Conservation (phyloP, 2,888 invertebrate genomes). For the Hypomecis punctinalis region DNA sequence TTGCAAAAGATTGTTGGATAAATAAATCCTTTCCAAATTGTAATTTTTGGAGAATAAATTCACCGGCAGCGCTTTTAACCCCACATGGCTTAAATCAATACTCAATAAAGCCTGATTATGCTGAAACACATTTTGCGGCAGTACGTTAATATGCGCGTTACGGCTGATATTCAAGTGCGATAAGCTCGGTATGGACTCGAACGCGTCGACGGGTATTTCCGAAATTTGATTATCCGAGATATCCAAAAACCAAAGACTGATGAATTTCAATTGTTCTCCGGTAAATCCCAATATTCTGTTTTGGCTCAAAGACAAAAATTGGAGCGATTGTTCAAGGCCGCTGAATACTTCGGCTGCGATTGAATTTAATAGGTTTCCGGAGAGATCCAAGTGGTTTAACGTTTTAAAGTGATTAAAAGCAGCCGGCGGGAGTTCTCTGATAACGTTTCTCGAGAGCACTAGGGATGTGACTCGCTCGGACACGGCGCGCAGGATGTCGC, state of each 20-base stretch:
- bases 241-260: slow-evolving; percentile 88
- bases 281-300: slow-evolving; percentile 89
- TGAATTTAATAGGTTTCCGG: slow-evolving; percentile 90
- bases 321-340: slow-evolving; percentile 90
- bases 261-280: slow-evolving; percentile 86
- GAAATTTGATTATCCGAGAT: slow-evolving; percentile 92
- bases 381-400: slow-evolving; percentile 89
- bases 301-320: slow-evolving; percentile 89
- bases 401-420: slow-evolving; percentile 92
- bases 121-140: slow-evolving; percentile 88
- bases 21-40: slow-evolving; percentile 87
- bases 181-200: slow-evolving; percentile 87
- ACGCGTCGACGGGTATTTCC: slow-evolving; percentile 88
- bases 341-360: slow-evolving; percentile 90
- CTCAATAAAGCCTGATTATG: slow-evolving; percentile 88
- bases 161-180: slow-evolving; percentile 90
- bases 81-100: slow-evolving; percentile 90
- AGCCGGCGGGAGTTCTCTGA: slow-evolving; percentile 92
- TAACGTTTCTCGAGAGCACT: slow-evolving; percentile 92
- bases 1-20: slow-evolving; percentile 90
- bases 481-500: slow-evolving; percentile 90
- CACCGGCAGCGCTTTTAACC: slow-evolving; percentile 89
- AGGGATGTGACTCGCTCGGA: slow-evolving; percentile 89
- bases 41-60: slow-evolving; percentile 89
- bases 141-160: slow-evolving; percentile 87